These are phyloP conservation scores for Galagoides demidoff DNA, from an alignment of 2,797 vertebrate species.

Conservation along the genomic window DNA sequence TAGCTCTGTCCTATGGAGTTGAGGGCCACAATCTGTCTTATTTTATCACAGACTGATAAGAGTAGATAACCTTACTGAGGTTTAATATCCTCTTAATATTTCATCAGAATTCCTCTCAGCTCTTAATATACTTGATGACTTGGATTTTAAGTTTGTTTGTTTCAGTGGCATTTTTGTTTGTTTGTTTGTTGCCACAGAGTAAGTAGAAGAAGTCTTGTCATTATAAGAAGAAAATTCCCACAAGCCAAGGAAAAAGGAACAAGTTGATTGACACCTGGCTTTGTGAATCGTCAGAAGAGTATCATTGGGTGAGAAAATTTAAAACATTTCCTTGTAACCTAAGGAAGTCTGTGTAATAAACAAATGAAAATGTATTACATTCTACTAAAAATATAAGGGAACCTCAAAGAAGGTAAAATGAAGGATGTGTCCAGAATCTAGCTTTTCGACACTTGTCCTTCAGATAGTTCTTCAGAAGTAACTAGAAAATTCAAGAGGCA, in stretches of 20 bases:
- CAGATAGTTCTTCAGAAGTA: background rate
- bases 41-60: background rate
- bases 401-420: background rate
- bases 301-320: background rate
- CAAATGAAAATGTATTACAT: background rate
- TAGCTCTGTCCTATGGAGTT: background rate
- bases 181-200: background rate
- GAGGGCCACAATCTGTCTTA: background rate
- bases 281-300: background rate
- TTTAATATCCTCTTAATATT: background rate
- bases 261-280: background rate
- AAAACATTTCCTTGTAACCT: background rate
- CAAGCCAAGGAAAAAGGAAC: background rate
- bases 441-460: background rate
- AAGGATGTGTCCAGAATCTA: background rate
- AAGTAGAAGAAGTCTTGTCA: background rate
- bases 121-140: background rate
- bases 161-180: background rate
- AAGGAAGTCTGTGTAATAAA: background rate
- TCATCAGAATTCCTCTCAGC: slow-evolving; percentile 9
- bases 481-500: background rate
- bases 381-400: slow-evolving; percentile 7
- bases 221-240: background rate
- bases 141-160: background rate
- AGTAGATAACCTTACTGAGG: background rate